These are phyloP conservation scores for Gallinago paraguaiae DNA, from an alignment of 2,113 vertebrate species.

Conservation along the genomic window DNA sequence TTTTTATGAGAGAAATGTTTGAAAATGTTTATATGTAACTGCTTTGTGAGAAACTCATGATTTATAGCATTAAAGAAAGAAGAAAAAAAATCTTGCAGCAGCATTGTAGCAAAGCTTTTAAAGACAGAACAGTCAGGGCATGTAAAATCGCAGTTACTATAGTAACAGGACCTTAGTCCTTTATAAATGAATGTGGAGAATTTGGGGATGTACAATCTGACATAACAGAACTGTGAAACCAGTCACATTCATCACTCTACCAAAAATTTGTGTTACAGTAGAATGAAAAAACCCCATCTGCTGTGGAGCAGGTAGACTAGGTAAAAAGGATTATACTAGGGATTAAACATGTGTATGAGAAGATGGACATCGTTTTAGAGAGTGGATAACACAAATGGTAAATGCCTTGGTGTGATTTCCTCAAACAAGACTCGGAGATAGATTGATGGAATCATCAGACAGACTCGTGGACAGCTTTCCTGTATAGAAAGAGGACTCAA, in stretches of 20 bases:
- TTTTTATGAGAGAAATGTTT: neutral
- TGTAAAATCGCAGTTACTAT: constrained; percentile 58
- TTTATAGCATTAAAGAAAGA: constrained; percentile 6
- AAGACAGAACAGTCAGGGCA: neutral
- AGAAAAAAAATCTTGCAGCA: neutral
- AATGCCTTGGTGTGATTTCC: neutral
- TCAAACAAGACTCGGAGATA: neutral
- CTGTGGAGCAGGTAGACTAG: neutral
- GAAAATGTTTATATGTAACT: neutral
- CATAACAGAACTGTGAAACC: neutral
- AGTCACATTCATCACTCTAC: neutral
- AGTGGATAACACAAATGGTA: neutral
- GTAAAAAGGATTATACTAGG: neutral
- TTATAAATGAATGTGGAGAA: constrained; percentile 40
- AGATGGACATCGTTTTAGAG: neutral
- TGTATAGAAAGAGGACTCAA: neutral
- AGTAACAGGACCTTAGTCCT: constrained; percentile 35
- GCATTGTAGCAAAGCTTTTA: constrained; percentile 1
- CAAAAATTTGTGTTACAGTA: neutral
- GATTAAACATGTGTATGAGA: neutral
- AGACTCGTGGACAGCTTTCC: neutral
- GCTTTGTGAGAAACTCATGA: neutral
- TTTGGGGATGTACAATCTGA: neutral
- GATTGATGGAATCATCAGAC: neutral
- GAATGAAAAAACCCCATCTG: neutral